Percentiles rank a stretch among this genome's conserved stretches.
phyloP scores from a whole-genome alignment of 2,888 invertebrate species.

The Protodeltote pygarga region DNA sequence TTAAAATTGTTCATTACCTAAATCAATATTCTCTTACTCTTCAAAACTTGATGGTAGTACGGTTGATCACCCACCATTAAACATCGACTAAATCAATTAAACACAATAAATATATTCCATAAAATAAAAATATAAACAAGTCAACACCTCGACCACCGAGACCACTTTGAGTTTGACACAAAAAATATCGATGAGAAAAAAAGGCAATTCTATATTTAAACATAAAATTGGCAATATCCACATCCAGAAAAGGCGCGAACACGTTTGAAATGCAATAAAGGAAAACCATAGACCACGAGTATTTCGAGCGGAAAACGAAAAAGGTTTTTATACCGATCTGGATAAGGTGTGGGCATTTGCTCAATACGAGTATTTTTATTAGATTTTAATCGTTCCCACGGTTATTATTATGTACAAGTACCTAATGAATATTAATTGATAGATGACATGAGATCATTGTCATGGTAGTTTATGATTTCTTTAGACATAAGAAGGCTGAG shows the following conservation, averaged over 20 bases:
- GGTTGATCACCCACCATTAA: too few species aligned
- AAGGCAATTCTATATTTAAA: conserved; percentile 17
- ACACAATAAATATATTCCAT: too few species aligned
- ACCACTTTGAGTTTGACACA: not conserved
- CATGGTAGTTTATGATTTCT: conserved; percentile 18
- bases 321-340: conserved; percentile 23
- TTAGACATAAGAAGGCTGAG: conserved; percentile 17
- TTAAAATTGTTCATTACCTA: too few species aligned
- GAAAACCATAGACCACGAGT: conserved; percentile 35
- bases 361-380: conserved; percentile 18
- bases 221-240: conserved; percentile 16
- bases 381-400: conserved; percentile 28
- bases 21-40: too few species aligned
- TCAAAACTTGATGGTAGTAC: too few species aligned
- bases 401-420: conserved; percentile 15
- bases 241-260: conserved; percentile 25
- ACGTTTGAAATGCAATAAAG: conserved; percentile 17
- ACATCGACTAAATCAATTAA: too few species aligned
- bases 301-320: conserved; percentile 24
- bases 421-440: conserved; percentile 36
- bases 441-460: conserved; percentile 40
- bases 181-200: conserved; percentile 6
- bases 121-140: too few species aligned
- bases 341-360: conserved; percentile 26
- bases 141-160: too few species aligned